Percentiles rank a stretch among this genome's conserved stretches.
Conservation (phyloP, 2,888 invertebrate species). For the Calliopum simillimum region DNA sequence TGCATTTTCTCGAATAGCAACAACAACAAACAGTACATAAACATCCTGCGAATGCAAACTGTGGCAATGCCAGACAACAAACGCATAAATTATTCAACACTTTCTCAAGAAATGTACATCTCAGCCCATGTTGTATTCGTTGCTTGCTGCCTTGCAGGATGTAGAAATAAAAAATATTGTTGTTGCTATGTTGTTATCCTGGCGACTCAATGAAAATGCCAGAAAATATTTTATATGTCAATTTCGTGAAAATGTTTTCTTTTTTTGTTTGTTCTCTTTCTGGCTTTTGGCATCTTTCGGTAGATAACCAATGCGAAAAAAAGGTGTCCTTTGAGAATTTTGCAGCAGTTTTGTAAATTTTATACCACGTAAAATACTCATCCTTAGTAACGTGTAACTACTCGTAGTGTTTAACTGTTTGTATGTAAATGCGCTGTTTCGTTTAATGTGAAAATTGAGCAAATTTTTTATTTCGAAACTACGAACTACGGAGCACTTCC, state of each 20-base stretch:
- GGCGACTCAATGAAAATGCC: constrained; percentile 34
- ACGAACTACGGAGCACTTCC: not conserved
- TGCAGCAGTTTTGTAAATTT: constrained; percentile 8
- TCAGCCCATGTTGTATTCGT: not conserved
- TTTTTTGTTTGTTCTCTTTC: not conserved
- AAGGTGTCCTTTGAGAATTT: constrained; percentile 15
- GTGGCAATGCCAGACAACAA: constrained; percentile 35
- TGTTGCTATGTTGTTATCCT: not conserved
- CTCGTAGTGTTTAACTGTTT: too few species aligned
- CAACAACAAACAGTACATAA: constrained; percentile 14
- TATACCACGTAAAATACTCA: not conserved
- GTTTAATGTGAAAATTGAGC: too few species aligned
- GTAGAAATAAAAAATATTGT: constrained; percentile 13
- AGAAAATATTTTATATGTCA: constrained; percentile 35
- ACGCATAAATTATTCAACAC: constrained; percentile 44
- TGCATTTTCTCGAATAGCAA: constrained; percentile 36
- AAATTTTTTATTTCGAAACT: not conserved
- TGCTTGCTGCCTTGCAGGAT: not conserved
- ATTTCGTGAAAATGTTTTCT: constrained; percentile 28
- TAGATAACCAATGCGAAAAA: not conserved
- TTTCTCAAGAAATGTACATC: constrained; percentile 1
- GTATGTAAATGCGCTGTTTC: too few species aligned
- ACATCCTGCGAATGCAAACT: constrained; percentile 25
- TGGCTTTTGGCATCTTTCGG: not conserved
- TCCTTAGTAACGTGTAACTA: too few species aligned